Percentiles rank a stretch among this genome's conserved stretches.
These are phyloP conservation scores for Phyllotreta striolata DNA, from an alignment of 2,888 invertebrate species.

Conservation along the genomic window DNA sequence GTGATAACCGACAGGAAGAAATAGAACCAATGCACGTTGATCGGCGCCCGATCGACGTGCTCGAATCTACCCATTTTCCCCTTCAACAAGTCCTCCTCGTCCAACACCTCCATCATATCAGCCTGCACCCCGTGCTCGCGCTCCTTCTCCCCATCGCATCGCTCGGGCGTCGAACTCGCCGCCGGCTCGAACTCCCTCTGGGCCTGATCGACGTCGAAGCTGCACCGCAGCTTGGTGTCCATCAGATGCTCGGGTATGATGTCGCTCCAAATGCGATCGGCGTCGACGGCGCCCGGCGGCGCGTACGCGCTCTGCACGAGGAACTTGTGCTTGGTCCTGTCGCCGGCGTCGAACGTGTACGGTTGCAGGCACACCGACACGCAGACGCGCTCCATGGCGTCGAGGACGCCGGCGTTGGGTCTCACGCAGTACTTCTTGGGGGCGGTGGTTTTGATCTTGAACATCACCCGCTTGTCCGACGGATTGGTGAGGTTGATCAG, in stretches of 20 bases:
- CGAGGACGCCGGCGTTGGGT: slow-evolving; percentile 63
- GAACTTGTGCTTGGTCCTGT: slow-evolving; percentile 99
- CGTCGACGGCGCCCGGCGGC: slow-evolving; percentile 73
- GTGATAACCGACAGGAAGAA: slow-evolving; percentile 7
- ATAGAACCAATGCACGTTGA: slow-evolving; percentile 12
- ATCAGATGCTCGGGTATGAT: slow-evolving; percentile 84
- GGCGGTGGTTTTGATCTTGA: slow-evolving; percentile 72
- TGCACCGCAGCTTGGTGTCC: slow-evolving; percentile 96
- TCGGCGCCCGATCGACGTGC: neutral
- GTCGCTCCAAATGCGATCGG: slow-evolving; percentile 83
- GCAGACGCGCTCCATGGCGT: slow-evolving; percentile 77
- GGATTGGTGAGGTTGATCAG: slow-evolving; percentile 91
- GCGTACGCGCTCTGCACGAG: slow-evolving; percentile 97
- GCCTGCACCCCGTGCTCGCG: too few species aligned
- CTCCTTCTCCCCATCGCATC: slow-evolving; percentile 46
- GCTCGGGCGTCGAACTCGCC: slow-evolving; percentile 49
- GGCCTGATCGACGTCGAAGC: slow-evolving; percentile 71
- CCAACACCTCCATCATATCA: slow-evolving; percentile 81
- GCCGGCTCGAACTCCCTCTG: slow-evolving; percentile 50
- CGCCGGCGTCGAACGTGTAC: slow-evolving; percentile 88
- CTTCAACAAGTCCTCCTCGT: slow-evolving; percentile 70
- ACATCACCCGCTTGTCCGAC: slow-evolving; percentile 83
- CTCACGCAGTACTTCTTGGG: slow-evolving; percentile 45
- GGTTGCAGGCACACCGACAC: slow-evolving; percentile 97
- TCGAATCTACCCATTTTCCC: neutral